Conservation (phyloP, 2,888 invertebrate genomes). For the Cephus sareptanus region DNA sequence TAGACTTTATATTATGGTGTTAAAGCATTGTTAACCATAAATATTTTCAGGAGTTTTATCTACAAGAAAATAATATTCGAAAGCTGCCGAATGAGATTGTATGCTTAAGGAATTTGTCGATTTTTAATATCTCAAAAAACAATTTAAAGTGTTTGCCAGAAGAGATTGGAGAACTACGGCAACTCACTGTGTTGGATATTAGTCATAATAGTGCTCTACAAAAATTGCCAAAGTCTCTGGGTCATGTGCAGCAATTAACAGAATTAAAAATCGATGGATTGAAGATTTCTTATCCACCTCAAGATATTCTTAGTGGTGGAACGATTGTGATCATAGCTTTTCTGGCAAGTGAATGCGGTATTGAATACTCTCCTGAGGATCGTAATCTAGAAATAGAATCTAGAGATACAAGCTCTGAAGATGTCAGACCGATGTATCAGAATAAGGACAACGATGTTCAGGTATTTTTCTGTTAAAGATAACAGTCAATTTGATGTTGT, state of each 20-base stretch:
- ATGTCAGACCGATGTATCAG: conserved; percentile 37
- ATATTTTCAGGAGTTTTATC: conserved; percentile 74
- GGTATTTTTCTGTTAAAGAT: conserved; percentile 40
- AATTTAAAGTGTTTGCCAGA: conserved; percentile 74
- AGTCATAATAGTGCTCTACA: conserved; percentile 71
- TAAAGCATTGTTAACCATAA: neutral
- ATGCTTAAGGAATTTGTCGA: conserved; percentile 72
- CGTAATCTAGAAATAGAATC: conserved; percentile 57
- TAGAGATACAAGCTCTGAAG: conserved; percentile 37
- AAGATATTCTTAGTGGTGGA: conserved; percentile 71
- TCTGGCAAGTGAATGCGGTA: conserved; percentile 64
- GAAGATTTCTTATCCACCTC: conserved; percentile 75
- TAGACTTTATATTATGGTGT: neutral
- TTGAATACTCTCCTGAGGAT: conserved; percentile 68
- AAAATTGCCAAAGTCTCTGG: conserved; percentile 74
- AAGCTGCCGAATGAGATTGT: conserved; percentile 77
- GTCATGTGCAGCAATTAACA: conserved; percentile 73
- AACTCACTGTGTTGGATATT: conserved; percentile 73
- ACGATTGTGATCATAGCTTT: conserved; percentile 70
- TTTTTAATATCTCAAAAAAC: conserved; percentile 80
- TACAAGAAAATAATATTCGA: conserved; percentile 79
- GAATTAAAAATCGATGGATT: conserved; percentile 73
- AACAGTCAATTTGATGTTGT: conserved; percentile 22
- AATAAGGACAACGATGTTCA: conserved; percentile 47
- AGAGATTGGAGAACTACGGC: conserved; percentile 72